Conservation (phyloP, 1,140 invertebrate species). For the Drosophila lacteicornis region DNA sequence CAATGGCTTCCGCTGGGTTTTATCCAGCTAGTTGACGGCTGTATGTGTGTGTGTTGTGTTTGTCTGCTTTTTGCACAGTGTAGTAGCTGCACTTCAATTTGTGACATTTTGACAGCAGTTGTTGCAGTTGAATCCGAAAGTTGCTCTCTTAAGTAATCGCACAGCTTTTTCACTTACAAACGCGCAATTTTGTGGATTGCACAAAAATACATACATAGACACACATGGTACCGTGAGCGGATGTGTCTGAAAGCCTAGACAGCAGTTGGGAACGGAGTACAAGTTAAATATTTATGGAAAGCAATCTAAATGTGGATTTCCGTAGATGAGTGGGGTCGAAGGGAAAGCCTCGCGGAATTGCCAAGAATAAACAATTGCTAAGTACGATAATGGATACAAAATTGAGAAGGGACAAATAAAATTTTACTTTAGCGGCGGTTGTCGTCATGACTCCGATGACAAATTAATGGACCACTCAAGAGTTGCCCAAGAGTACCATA, state of each 20-base stretch:
- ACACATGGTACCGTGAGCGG: background rate
- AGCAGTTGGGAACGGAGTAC: conserved; percentile 12
- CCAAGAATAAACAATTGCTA: conserved; percentile 6
- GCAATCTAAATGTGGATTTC: conserved; percentile 12
- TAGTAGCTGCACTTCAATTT: conserved; percentile 67
- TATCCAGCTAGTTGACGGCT: conserved; percentile 24
- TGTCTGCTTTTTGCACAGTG: conserved; percentile 41
- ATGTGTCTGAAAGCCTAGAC: conserved; percentile 24
- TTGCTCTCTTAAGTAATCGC: conserved; percentile 79
- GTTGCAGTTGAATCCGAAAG: conserved; percentile 80
- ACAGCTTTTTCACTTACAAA: conserved; percentile 79
- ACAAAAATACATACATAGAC: conserved; percentile 5
- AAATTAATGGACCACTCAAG: conserved; percentile 1
- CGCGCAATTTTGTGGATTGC: conserved; percentile 76
- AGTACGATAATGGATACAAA: conserved; percentile 13
- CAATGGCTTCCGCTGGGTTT: conserved; percentile 39
- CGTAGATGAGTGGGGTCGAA: conserved; percentile 12
- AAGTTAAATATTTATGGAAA: conserved; percentile 34
- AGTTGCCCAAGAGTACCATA: too few relatives aligned
- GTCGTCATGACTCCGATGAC: background rate
- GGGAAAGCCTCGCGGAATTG: conserved; percentile 6
- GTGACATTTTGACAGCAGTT: conserved; percentile 84
- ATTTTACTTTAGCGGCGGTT: conserved; percentile 4
- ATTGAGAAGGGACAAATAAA: conserved; percentile 21
- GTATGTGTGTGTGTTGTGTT: background rate